A percentile compares a stretch with the other conserved stretches of the same genome.
These are phyloP conservation scores for Theretra japonica DNA, from an alignment of 2,888 invertebrate genomes.

Conservation along the genomic window DNA sequence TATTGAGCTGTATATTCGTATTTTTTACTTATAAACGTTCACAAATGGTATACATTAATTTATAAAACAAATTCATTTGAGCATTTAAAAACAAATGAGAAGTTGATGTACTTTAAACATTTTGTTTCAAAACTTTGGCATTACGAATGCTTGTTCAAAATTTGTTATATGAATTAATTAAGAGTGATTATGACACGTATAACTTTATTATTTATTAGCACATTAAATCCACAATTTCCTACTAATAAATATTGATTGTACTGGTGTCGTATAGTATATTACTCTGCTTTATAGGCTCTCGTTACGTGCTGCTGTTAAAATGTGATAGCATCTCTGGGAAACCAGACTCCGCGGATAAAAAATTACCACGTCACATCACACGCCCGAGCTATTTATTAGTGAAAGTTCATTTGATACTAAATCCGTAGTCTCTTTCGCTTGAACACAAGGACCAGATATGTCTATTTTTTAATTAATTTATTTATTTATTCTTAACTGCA, in stretches of 20 bases:
- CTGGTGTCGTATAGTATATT: constrained; percentile 1
- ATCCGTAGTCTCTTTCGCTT: not conserved
- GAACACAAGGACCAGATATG: no score
- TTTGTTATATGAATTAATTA: no score
- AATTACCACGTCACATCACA: constrained; percentile 15
- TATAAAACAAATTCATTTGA: no score
- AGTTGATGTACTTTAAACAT: no score
- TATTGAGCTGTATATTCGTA: not conserved
- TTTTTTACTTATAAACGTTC: not conserved
- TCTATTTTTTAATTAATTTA: no score
- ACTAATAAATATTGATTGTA: not conserved
- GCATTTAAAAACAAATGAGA: no score
- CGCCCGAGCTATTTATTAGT: constrained; percentile 9
- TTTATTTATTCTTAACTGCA: no score
- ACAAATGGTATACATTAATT: not conserved
- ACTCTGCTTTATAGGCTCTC: not conserved
- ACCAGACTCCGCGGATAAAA: constrained; percentile 17
- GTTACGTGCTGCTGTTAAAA: not conserved
- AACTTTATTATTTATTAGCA: not conserved
- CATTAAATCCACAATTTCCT: not conserved
- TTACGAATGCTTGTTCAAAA: no score
- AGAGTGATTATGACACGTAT: no score
- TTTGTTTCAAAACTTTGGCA: no score
- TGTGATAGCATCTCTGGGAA: constrained; percentile 19
- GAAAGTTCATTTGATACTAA: constrained; percentile 6